phyloP scores from a whole-genome alignment of 2,113 vertebrate species.

The Alethe diademata region DNA sequence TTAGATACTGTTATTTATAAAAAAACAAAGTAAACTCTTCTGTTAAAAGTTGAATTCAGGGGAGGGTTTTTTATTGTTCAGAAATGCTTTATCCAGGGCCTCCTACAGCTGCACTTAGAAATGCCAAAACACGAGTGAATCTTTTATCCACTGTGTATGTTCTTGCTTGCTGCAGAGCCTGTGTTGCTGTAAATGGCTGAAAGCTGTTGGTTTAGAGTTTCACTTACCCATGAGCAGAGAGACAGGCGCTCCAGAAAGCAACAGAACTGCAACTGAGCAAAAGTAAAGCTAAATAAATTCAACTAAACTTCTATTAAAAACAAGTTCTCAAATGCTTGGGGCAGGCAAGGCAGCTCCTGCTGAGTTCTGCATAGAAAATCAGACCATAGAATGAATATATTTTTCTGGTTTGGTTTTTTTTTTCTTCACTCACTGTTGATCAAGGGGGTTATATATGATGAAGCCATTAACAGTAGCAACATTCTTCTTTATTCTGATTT shows the following conservation, averaged over 20 bases:
- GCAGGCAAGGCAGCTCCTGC: neutral
- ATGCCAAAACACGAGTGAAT: neutral
- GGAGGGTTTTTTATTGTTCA: neutral
- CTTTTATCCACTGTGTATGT: neutral
- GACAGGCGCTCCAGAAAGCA: neutral
- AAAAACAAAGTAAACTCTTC: neutral
- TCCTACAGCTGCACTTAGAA: neutral
- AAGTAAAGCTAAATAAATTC: neutral
- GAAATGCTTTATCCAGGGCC: neutral
- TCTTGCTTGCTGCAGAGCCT: neutral
- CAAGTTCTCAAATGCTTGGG: neutral
- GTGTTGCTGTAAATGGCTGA: neutral
- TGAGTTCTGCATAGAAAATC: neutral
- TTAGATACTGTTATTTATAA: neutral
- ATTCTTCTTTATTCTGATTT: slow-evolving; percentile 24
- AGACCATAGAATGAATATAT: neutral
- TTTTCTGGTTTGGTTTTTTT: neutral
- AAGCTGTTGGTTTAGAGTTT: neutral
- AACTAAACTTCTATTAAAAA: neutral
- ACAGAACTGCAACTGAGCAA: neutral
- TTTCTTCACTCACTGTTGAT: neutral
- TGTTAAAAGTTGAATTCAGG: neutral
- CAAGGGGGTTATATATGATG: neutral
- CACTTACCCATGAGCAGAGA: neutral
- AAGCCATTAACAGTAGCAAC: neutral